Conservation (phyloP, 1,140 invertebrate species). For the Yoshiicerus persimilis region DNA sequence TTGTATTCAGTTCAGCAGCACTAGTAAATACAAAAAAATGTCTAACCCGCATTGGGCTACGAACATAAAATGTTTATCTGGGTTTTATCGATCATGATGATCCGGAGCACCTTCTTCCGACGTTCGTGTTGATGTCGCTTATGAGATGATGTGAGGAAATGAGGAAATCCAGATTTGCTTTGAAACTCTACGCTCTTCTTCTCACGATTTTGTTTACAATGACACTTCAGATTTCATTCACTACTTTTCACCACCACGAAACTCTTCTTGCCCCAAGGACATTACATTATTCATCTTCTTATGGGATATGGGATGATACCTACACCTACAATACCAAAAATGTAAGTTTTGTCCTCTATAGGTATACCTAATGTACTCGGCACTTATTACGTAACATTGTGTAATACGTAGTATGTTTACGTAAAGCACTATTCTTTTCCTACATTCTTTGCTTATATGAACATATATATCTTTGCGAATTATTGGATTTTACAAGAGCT, state of each 20-base stretch:
- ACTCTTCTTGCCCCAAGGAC: background rate
- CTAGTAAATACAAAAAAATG: background rate
- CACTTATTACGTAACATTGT: no score
- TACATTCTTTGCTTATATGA: no score
- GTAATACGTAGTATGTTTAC: no score
- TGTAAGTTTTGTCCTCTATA: no score
- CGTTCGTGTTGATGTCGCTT: background rate
- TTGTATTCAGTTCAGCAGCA: background rate
- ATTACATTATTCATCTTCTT: no score
- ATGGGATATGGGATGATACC: no score
- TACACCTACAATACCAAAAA: no score
- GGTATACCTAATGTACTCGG: no score
- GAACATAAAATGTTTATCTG: background rate
- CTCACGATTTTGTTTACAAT: background rate
- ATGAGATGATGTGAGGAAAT: background rate
- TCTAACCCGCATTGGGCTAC: background rate
- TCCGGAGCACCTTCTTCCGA: background rate
- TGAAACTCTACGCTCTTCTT: background rate
- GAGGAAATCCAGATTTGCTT: background rate
- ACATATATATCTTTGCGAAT: no score
- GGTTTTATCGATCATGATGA: background rate
- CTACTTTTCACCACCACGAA: background rate
- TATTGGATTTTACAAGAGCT: no score
- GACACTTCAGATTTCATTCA: background rate
- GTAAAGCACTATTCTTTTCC: no score